Conservation (phyloP, 2,797 vertebrate genomes). For the Cacajao melanocephalus region DNA sequence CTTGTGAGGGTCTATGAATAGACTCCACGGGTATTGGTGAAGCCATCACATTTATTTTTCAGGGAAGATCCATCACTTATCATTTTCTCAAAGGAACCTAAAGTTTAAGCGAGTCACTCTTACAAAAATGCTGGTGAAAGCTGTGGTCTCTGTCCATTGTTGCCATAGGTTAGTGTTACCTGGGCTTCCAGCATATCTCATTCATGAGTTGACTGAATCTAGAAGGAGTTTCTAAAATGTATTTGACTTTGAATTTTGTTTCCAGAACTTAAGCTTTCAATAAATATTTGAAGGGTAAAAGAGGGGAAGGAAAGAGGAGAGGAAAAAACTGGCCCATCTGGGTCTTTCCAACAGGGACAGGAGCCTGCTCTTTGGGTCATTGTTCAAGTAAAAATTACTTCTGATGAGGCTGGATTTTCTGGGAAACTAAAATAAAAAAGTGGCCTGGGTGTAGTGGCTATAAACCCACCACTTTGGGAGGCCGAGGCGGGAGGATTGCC, state of each 20-base stretch:
- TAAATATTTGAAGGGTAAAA: not conserved
- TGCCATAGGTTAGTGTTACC: not conserved
- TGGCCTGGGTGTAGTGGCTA: not conserved
- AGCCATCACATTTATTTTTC: constrained; percentile 1
- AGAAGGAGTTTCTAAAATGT: constrained; percentile 10
- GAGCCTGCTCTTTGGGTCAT: not conserved
- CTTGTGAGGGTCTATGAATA: not conserved
- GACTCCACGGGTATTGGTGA: not conserved
- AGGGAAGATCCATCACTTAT: not conserved
- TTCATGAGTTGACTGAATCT: not conserved
- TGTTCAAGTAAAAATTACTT: not conserved
- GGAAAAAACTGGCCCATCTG: not conserved
- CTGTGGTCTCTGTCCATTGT: not conserved
- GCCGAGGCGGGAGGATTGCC: not conserved
- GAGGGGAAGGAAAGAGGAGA: not conserved
- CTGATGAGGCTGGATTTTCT: not conserved
- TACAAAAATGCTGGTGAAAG: not conserved
- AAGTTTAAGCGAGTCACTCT: not conserved
- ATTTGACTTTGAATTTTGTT: constrained; percentile 41
- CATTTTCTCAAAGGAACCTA: not conserved
- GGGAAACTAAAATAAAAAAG: not conserved
- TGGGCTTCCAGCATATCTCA: not conserved
- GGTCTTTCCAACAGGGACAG: not conserved
- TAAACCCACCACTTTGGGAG: not conserved
- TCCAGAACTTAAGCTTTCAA: not conserved